These are phyloP conservation scores for Cirrhinus molitorella DNA, from an alignment of 2,797 vertebrate species.

Conservation along the genomic window DNA sequence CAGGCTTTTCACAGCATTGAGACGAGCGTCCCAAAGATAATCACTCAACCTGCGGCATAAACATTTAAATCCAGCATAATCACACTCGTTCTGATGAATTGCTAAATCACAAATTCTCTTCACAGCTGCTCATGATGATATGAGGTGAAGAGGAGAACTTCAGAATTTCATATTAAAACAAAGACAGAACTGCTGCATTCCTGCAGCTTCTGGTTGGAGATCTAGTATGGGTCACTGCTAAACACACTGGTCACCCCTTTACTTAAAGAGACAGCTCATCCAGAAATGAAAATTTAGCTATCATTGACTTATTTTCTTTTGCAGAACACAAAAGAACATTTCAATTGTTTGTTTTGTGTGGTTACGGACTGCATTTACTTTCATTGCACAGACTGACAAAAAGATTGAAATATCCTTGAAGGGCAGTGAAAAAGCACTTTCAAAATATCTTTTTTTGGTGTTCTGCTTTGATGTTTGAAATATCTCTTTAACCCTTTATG, in stretches of 20 bases:
- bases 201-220: background rate
- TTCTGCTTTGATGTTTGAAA: background rate
- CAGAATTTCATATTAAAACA: background rate
- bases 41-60: slow-evolving; percentile 26
- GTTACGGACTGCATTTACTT: background rate
- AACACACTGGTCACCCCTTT: background rate
- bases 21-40: background rate
- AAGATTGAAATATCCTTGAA: background rate
- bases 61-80: slow-evolving; percentile 24
- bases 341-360: background rate
- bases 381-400: background rate
- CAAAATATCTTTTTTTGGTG: background rate
- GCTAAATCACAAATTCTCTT: background rate
- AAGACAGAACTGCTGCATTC: background rate
- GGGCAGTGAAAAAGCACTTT: background rate
- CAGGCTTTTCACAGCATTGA: slow-evolving; percentile 28
- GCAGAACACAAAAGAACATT: background rate
- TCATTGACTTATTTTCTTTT: background rate
- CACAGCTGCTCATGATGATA: background rate
- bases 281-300: background rate
- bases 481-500: no score
- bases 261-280: background rate
- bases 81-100: background rate
- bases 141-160: background rate
- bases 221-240: background rate